Evolutionary conservation across 2,888 invertebrate species (phyloP), one percentile per base, ranked within the genome.

Genomic region (Sclerodermus sp.): DNA sequence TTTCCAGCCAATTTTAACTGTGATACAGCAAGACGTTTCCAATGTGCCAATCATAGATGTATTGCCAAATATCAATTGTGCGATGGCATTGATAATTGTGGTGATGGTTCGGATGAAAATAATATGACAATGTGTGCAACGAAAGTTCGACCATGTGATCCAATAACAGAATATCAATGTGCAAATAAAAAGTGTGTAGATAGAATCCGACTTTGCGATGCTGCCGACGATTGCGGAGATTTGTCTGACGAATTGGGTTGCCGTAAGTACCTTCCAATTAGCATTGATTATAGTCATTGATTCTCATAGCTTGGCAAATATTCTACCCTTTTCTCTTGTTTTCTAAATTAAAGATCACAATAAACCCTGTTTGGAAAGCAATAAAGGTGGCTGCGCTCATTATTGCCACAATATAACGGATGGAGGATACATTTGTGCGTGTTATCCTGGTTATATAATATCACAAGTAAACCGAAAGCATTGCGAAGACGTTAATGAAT

Each of bases 101-200:
- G 93, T 32, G 96, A 96, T 77, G 94, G 93, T 8, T 91, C 91
- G 0, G 97, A 97, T 78, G 96, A 97, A 79, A 95, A 95, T 78
- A 94, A 95, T 78, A 90, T 94, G 85, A 93, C 93, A 0, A 79
- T 93, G 47, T 95, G 94, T 73, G 86, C 89, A 1, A 82, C 84
- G n/a, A 85, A 87, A 55, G 84, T 85, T 44, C 85, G 87, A 62
- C 87, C 90, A 0, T 92, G 92, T 76, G 90, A 91, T 68, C 83
- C 87, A 0, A 83, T 85, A 61, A 82, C 85, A 5, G 93, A 96
- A 79, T 95, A 89, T 79, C 88, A 89, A 70, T 96, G 96, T 79
- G 89, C 91, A 47, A 94, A 93, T 78, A 86, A 88, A 53, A 88
- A 86, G 66, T 97, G 97, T 74, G 85, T 96, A 43, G 87, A 88